Conservation (phyloP, 2,888 invertebrate genomes). For the Enoplolaimus lenunculus region DNA sequence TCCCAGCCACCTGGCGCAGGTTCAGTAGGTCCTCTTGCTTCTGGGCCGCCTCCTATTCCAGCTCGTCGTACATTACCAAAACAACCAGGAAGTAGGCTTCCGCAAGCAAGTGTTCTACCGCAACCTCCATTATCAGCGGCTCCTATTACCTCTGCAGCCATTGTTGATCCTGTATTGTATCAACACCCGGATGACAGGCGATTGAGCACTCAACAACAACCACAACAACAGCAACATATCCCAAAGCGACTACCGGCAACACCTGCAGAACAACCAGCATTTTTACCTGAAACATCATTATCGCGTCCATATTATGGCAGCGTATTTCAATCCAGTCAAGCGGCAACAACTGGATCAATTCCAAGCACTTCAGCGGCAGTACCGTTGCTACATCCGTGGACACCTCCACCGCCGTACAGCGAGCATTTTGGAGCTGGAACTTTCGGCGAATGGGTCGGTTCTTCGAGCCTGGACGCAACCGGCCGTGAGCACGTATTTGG, state of each 20-base stretch:
- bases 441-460: too few species aligned
- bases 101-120: neutral
- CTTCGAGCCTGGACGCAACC: too few species aligned
- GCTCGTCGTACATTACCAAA: neutral
- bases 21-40: too few species aligned
- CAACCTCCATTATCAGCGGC: neutral
- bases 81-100: neutral
- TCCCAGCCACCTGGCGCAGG: too few species aligned
- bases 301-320: neutral
- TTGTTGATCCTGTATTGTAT: too few species aligned
- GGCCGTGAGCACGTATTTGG: too few species aligned
- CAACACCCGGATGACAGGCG: too few species aligned
- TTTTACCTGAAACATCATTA: neutral
- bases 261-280: neutral
- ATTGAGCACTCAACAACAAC: too few species aligned
- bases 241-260: neutral
- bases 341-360: neutral
- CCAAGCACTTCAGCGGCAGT: neutral
- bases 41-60: neutral
- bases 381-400: neutral
- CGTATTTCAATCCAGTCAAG: neutral
- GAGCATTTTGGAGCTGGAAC: neutral
- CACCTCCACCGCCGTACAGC: neutral
- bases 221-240: neutral
- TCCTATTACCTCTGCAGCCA: neutral